These are phyloP conservation scores for Halyomorpha halys DNA, from an alignment of 1,140 invertebrate genomes.

Conservation along the genomic window DNA sequence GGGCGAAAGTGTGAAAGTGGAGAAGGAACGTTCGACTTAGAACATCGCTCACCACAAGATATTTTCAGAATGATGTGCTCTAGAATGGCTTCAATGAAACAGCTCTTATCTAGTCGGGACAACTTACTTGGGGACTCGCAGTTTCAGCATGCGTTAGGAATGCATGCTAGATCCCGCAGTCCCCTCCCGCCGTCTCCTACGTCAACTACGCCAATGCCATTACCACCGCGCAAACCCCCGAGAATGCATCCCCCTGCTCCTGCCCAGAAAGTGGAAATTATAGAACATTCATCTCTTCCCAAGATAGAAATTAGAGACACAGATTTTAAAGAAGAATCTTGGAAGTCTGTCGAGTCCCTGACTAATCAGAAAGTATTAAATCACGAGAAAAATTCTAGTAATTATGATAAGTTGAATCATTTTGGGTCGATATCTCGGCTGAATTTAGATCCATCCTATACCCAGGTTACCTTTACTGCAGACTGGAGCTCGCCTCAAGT, in stretches of 20 bases:
- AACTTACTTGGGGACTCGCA: constrained; percentile 55
- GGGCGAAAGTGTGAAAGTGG: constrained; percentile 77
- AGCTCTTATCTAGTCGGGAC: constrained; percentile 53
- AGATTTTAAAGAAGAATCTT: constrained; percentile 63
- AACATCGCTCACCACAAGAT: constrained; percentile 66
- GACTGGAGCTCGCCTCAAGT: constrained; percentile 35
- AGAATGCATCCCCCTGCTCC: constrained; percentile 49
- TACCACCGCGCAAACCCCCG: constrained; percentile 41
- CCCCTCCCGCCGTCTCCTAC: constrained; percentile 58
- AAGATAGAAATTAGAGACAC: constrained; percentile 55
- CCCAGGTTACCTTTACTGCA: constrained; percentile 40
- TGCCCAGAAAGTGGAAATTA: constrained; percentile 52
- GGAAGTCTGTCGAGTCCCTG: constrained; percentile 37
- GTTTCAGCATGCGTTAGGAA: constrained; percentile 48
- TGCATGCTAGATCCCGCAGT: constrained; percentile 40
- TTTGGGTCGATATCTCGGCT: constrained; percentile 61
- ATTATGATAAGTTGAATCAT: constrained; percentile 67
- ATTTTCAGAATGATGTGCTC: constrained; percentile 59
- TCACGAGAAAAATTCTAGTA: constrained; percentile 23
- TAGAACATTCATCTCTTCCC: constrained; percentile 35
- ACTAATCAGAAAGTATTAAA: background rate
- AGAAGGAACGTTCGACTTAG: constrained; percentile 69
- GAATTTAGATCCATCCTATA: constrained; percentile 54
- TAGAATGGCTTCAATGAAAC: constrained; percentile 77
- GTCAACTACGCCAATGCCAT: constrained; percentile 36